Percentiles rank a stretch among this genome's conserved stretches.
phyloP scores from a whole-genome alignment of 2,113 vertebrate species.

The Archocentrus centrarchus region DNA sequence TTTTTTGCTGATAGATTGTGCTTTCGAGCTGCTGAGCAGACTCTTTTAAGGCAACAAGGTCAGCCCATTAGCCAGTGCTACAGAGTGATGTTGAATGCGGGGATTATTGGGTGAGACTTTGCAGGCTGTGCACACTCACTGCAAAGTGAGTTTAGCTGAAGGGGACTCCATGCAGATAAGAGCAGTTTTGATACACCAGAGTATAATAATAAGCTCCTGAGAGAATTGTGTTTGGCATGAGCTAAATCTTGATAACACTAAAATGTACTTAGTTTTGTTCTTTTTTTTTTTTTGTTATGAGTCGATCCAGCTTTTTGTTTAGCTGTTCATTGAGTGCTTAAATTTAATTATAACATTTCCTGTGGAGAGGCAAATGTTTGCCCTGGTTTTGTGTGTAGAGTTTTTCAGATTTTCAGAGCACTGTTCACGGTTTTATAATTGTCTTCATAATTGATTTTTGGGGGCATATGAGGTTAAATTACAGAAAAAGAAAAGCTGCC shows the following conservation, averaged over 20 bases:
- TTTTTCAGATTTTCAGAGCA: constrained; percentile 8
- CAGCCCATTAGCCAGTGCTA: constrained; percentile 58
- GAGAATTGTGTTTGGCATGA: background rate
- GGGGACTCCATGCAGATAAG: constrained; percentile 12
- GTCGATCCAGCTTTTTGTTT: background rate
- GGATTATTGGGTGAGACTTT: constrained; percentile 42
- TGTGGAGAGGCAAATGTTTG: constrained; percentile 8
- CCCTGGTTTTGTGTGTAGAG: background rate
- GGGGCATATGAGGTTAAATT: constrained; percentile 4
- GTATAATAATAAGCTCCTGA: background rate
- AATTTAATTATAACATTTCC: constrained; percentile 17
- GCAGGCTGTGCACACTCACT: constrained; percentile 14
- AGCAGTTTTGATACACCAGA: background rate
- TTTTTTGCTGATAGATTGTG: constrained; percentile 64
- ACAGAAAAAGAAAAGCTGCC: constrained; percentile 9
- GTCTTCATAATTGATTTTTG: constrained; percentile 33
- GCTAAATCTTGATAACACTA: constrained; percentile 1
- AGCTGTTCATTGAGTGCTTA: background rate
- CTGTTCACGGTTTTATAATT: constrained; percentile 16
- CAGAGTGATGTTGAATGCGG: constrained; percentile 59
- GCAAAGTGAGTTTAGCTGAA: constrained; percentile 20
- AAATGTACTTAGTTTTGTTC: constrained; percentile 14
- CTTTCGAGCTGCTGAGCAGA: constrained; percentile 70
- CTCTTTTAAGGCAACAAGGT: constrained; percentile 63
- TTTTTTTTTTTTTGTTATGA: background rate